Evolutionary conservation across 2,797 vertebrate species (phyloP).

Genomic region (Thripadectes ignobilis): DNA sequence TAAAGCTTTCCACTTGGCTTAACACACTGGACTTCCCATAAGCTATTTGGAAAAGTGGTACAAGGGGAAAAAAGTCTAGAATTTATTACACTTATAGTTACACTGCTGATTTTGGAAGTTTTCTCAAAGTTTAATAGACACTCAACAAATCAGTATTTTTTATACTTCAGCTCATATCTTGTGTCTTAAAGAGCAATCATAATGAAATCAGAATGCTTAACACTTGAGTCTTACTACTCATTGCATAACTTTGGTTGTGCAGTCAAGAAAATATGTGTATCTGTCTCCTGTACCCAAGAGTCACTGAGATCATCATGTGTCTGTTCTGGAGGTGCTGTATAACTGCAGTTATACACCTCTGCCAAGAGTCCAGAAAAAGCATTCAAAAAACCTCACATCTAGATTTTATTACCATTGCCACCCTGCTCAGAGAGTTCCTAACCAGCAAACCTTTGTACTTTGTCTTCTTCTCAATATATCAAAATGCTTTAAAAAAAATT

Average conservation of each 20-base stretch:
- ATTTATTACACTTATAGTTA: not conserved
- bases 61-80: not conserved
- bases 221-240: not conserved
- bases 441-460: not conserved
- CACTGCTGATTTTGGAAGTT: not conserved
- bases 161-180: not conserved
- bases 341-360: not conserved
- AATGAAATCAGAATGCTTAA: not conserved
- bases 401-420: not conserved
- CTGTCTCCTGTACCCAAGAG: not conserved
- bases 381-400: not conserved
- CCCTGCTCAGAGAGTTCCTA: not conserved
- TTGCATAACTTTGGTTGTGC: not conserved
- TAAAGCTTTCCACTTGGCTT: not conserved
- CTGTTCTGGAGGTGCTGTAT: not conserved
- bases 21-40: not conserved
- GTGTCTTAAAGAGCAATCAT: not conserved
- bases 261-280: not conserved
- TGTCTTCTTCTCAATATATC: not conserved
- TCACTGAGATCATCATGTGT: not conserved
- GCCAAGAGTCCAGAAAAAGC: not conserved
- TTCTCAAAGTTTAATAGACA: not conserved
- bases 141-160: not conserved
- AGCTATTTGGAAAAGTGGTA: not conserved
- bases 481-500: not conserved